Base-by-base conservation (phyloP, 2,888 invertebrate species). In the Ornithoptera alexandrae region DNA sequence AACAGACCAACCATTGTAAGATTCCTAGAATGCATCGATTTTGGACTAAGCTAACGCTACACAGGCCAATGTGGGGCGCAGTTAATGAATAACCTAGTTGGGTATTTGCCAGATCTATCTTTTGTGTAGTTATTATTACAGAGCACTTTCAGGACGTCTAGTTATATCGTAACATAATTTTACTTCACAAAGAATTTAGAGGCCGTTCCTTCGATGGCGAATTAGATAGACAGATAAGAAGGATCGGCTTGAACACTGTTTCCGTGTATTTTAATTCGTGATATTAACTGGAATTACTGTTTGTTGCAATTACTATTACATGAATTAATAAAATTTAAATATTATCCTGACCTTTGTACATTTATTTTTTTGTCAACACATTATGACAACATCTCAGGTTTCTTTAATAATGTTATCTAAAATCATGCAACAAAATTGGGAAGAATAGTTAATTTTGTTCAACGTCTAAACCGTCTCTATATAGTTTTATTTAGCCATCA, bases 401-500 rank as follows among this genome's bases (percentile, higher is more conserved):
- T 30, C 30, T 30, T 30, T 30, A 30, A 30, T 30, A 30, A 30
- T 4, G 30, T 30, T 58, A 10, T 24, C 22, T 20, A 15, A 20
- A 4, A 58, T 46, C 15, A 46, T 0, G 46, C 46, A 46, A 58
- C 22, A 10, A 6, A 24, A 58, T 10, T 58, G 58, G 10, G 8
- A n/a, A 22, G 24, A 59, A 30, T 59, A 17, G 24, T 20, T 57
- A 18, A 60, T 59, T 24, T 59, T 30, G 59, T 59, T 24, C 4
- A 20, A 58, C 22, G 17, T 15, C 59, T 30, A 59, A 15, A 10
- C 24, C 6, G 5, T 6, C 10, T 12, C 24, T 63, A 50, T 84
- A 87, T 90, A 88, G 88, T 89, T 89, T 89, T 89, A 89, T 88
- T 85, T 77, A 76, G 82, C 84, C 81, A 88, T 87, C 85, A 88